Evolutionary conservation across 2,888 invertebrate species (phyloP).

Genomic region (Andrena bucephala): DNA sequence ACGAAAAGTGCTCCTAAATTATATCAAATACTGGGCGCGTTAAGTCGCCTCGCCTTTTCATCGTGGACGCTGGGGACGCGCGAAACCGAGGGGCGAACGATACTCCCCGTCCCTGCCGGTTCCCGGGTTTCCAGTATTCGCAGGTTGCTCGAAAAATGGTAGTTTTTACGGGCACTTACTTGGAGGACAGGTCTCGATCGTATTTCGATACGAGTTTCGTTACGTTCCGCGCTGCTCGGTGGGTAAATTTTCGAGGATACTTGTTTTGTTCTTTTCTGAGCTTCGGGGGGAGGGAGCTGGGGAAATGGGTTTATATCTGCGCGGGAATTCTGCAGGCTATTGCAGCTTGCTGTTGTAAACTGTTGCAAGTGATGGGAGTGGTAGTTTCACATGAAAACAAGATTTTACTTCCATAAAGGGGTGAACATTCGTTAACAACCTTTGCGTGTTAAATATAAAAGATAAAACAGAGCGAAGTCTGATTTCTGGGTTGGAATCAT

Average conservation of each 20-base stretch:
- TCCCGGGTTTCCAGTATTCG: slow-evolving; percentile 65
- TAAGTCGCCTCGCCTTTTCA: slow-evolving; percentile 59
- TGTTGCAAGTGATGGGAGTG: too few species aligned
- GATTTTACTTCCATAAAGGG: too few species aligned
- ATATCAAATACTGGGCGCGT: slow-evolving; percentile 71
- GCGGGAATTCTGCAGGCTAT: not conserved
- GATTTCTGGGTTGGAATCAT: too few species aligned
- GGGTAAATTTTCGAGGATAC: slow-evolving; percentile 17
- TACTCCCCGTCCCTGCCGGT: slow-evolving; percentile 28
- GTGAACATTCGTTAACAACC: too few species aligned
- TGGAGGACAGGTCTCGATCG: slow-evolving; percentile 62
- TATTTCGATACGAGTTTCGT: slow-evolving; percentile 25
- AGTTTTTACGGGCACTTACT: slow-evolving; percentile 56
- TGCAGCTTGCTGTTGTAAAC: too few species aligned
- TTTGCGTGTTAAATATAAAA: too few species aligned
- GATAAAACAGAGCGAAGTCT: too few species aligned
- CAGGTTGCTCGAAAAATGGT: slow-evolving; percentile 70
- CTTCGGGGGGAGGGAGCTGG: slow-evolving; percentile 9
- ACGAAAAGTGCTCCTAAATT: slow-evolving; percentile 62
- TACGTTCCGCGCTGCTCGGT: not conserved
- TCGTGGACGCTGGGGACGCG: slow-evolving; percentile 51
- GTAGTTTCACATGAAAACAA: too few species aligned
- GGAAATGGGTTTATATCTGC: not conserved
- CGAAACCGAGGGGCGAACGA: slow-evolving; percentile 45
- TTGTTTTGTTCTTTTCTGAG: slow-evolving; percentile 29